These are phyloP conservation scores for Rotaria magnacalcarata DNA, from an alignment of 2,888 invertebrate genomes.

Conservation along the genomic window DNA sequence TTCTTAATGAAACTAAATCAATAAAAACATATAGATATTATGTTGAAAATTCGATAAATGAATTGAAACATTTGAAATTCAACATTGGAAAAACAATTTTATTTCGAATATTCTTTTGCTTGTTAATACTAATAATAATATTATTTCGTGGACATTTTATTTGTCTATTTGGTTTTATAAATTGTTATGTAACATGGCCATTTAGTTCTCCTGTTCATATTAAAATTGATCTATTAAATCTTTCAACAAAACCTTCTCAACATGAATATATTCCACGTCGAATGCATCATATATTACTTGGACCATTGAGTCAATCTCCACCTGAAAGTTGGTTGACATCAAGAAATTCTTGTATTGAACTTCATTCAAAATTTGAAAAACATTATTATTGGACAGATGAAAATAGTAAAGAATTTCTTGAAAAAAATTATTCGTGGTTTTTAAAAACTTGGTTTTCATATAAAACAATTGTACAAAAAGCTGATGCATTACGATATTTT, in stretches of 20 bases:
- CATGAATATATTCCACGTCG: conserved; percentile 13
- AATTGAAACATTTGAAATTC: background rate
- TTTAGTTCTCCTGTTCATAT: background rate
- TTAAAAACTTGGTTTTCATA: background rate
- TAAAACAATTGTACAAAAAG: background rate
- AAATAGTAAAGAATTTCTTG: background rate
- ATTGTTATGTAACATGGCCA: conserved; percentile 24
- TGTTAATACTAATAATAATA: background rate
- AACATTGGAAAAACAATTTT: background rate
- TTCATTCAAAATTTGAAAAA: conserved; percentile 6
- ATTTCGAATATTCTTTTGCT: background rate
- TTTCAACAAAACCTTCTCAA: background rate
- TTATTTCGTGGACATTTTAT: conserved; percentile 5
- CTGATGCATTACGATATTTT: conserved; percentile 35
- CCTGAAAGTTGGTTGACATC: background rate
- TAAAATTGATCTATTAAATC: background rate
- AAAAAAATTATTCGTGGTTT: conserved; percentile 19
- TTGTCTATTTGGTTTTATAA: background rate
- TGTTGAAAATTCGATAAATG: background rate
- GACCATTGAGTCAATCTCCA: background rate
- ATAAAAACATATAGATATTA: background rate
- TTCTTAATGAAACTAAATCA: background rate
- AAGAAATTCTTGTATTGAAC: background rate
- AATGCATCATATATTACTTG: conserved; percentile 35
- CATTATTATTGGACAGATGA: conserved; percentile 16